These are phyloP conservation scores for Lottia scabra DNA, from an alignment of 2,888 invertebrate species.

Conservation along the genomic window DNA sequence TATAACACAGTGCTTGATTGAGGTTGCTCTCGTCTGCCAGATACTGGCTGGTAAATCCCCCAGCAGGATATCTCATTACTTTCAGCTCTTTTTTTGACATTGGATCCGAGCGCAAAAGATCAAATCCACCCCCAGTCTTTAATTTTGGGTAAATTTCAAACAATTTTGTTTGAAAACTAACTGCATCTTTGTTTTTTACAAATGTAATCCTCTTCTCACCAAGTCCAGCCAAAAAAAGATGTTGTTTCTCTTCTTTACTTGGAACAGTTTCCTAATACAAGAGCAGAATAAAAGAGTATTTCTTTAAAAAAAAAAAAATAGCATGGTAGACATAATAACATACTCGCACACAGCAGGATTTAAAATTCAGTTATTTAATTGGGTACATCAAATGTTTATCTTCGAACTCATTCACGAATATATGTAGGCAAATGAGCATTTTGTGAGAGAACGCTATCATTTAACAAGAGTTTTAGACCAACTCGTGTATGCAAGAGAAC, in stretches of 20 bases:
- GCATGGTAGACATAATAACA: too few relatives aligned
- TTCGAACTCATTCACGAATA: too few relatives aligned
- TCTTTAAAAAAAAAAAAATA: too few relatives aligned
- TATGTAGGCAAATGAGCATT: too few relatives aligned
- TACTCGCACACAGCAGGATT: too few relatives aligned
- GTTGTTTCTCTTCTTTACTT: not conserved
- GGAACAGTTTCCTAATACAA: not conserved
- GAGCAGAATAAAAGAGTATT: not conserved
- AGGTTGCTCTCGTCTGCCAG: slow-evolving; percentile 2
- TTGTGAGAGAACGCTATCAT: too few relatives aligned
- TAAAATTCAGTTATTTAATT: too few relatives aligned
- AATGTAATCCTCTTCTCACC: not conserved
- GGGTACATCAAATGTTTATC: too few relatives aligned
- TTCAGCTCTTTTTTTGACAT: not conserved
- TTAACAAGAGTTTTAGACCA: too few relatives aligned
- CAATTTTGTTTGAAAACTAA: not conserved
- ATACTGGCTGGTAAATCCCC: not conserved
- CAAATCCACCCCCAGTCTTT: not conserved
- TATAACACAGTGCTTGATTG: slow-evolving; percentile 1
- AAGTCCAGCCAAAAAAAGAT: not conserved
- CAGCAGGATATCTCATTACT: not conserved
- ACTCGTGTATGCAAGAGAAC: too few relatives aligned
- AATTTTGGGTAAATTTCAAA: not conserved
- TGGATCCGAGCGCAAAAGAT: not conserved
- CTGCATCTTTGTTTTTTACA: not conserved